Conservation (phyloP, 2,888 invertebrate species). For the Acronicta psi region DNA sequence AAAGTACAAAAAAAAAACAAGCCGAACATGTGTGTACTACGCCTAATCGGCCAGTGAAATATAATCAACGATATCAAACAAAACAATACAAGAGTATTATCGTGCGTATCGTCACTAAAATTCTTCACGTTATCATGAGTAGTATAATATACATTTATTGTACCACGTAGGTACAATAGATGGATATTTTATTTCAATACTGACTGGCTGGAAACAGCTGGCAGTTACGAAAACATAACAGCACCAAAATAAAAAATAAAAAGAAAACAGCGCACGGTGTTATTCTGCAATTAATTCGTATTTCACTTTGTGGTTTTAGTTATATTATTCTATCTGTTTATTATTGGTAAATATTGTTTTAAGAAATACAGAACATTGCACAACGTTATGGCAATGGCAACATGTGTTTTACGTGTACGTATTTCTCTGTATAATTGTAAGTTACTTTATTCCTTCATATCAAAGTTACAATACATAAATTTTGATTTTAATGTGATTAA, state of each 20-base stretch:
- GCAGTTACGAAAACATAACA: slow-evolving; percentile 7
- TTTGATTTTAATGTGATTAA: no score
- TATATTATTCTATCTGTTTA: no score
- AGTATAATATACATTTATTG: background rate
- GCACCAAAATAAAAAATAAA: background rate
- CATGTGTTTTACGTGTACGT: no score
- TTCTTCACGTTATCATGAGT: slow-evolving; percentile 24
- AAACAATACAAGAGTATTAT: background rate
- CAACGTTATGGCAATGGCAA: no score
- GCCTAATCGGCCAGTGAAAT: no score
- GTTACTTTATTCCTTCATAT: no score
- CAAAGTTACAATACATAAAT: no score
- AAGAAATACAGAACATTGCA: no score
- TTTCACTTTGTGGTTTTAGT: background rate
- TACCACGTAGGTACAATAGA: background rate
- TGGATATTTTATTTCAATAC: slow-evolving; percentile 1
- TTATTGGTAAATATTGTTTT: no score
- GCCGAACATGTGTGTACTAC: no score
- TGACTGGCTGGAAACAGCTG: slow-evolving; percentile 27
- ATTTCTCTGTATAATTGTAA: no score
- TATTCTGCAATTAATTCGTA: slow-evolving; percentile 22
- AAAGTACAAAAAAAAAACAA: no score
- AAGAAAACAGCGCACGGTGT: background rate
- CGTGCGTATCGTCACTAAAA: slow-evolving; percentile 13
- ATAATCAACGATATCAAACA: background rate